Evolutionary conservation across 2,888 invertebrate genomes (phyloP), one percentile per base, ranked within the genome.

Genomic region (Leucophenga montana): DNA sequence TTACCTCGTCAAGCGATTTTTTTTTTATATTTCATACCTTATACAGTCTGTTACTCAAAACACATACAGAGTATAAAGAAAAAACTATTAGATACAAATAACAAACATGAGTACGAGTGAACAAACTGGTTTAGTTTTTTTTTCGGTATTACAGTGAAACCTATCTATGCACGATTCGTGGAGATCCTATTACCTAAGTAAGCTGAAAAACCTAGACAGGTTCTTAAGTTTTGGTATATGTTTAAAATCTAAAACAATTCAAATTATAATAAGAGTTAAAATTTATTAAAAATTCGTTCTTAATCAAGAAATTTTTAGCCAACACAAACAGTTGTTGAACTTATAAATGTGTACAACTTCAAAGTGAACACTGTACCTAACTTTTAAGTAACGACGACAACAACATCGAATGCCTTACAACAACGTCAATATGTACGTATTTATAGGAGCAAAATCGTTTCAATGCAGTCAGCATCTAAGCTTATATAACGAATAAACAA

Each of bases 61-160:
- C 1, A 20, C 13, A 53, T 5, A 18, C 16, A 4, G 13, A 16
- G 53, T 5, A 18, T 9, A 4, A n/a, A 16, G 53, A 6, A 8
- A n/a, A 53, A n/a, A 53, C 3, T 22, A 56, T 22, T 27, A 18
- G 33, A 3, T 33, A 39, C 39, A 39, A 39, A 39, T 39, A 39
- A 76, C 73, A 70, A 77, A 82, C 75, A 72, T 73, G 77, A 77
- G 78, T 83, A 84, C 84, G 78, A 82, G 83, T 85, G 82, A 78
- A 72, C 78, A 82, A 85, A 85, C 84, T 73, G 80, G 86, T 85
- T 85, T 73, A 1, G 76, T 65, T 44, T 77, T 72, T 73, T 74
- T 73, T 71, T 72, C 70, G 56, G 70, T 72, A 69, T 64, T 39
- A 39, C 39, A 39, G 39, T 39, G 39, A 39, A 39, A 39, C 39